Percentiles rank a stretch among this genome's conserved stretches.
Evolutionary conservation across 1,140 invertebrate genomes (phyloP).

Genomic region (Leptopilina clavipes): DNA sequence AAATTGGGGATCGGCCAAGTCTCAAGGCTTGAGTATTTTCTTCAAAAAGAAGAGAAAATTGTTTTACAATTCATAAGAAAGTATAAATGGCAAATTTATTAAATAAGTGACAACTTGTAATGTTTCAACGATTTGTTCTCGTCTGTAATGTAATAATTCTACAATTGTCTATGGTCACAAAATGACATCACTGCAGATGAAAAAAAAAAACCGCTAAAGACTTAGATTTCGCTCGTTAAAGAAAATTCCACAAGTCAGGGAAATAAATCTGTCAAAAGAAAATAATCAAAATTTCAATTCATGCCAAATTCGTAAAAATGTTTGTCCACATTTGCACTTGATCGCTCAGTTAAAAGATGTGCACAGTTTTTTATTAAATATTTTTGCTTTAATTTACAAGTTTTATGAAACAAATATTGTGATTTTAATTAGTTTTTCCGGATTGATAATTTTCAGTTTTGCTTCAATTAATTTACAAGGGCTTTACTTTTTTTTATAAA

Average conservation of each 20-base stretch:
- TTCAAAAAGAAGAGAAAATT: neutral
- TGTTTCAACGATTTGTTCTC: neutral
- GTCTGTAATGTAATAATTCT: slow-evolving; percentile 12
- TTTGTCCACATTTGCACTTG: neutral
- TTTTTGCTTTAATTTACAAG: neutral
- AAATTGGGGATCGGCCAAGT: neutral
- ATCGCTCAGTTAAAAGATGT: neutral
- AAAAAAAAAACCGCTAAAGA: neutral
- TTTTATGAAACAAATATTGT: too few species aligned
- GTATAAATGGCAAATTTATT: neutral
- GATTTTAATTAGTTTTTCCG: too few species aligned
- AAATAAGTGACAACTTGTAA: neutral
- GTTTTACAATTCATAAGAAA: neutral
- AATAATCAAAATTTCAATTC: neutral
- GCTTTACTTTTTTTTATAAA: too few species aligned
- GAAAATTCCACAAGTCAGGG: neutral
- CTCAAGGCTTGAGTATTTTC: slow-evolving; percentile 2
- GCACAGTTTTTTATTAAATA: neutral
- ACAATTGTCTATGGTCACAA: slow-evolving; percentile 14
- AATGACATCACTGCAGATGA: neutral
- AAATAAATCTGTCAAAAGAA: neutral
- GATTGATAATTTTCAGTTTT: too few species aligned
- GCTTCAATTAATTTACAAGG: too few species aligned
- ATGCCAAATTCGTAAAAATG: neutral
- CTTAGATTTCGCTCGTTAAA: neutral